phyloP scores from a whole-genome alignment of 2,113 vertebrate genomes.

The Atlantisia rogersi region DNA sequence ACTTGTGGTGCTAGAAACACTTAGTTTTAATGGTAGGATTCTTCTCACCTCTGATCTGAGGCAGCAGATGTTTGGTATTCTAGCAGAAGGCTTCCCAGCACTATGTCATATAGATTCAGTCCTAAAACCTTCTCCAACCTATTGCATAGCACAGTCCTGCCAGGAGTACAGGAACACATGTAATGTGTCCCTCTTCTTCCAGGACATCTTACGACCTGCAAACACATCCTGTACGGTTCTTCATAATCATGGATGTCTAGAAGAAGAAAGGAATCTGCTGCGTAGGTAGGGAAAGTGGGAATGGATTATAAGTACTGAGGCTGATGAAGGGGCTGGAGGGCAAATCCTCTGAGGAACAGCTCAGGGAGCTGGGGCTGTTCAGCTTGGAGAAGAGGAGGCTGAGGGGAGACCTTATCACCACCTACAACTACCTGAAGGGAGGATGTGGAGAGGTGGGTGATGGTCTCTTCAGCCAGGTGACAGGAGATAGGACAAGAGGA shows the following conservation, averaged over 20 bases:
- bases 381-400: no score
- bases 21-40: not conserved
- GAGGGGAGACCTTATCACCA: no score
- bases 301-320: not conserved
- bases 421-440: no score
- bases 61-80: not conserved
- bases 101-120: not conserved
- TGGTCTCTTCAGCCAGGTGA: no score
- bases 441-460: no score
- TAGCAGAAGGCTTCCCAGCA: not conserved
- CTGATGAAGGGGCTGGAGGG: no score
- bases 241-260: not conserved
- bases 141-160: not conserved
- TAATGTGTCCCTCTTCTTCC: not conserved
- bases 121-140: not conserved
- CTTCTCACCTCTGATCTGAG: not conserved
- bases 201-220: not conserved
- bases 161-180: not conserved
- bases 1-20: not conserved
- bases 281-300: not conserved
- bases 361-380: no score
- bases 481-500: no score
- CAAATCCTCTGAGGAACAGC: no score
- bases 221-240: not conserved
- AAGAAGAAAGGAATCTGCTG: not conserved